These are phyloP conservation scores for Sphaerodactylus townsendi DNA, from an alignment of 2,113 vertebrate species.

Conservation along the genomic window DNA sequence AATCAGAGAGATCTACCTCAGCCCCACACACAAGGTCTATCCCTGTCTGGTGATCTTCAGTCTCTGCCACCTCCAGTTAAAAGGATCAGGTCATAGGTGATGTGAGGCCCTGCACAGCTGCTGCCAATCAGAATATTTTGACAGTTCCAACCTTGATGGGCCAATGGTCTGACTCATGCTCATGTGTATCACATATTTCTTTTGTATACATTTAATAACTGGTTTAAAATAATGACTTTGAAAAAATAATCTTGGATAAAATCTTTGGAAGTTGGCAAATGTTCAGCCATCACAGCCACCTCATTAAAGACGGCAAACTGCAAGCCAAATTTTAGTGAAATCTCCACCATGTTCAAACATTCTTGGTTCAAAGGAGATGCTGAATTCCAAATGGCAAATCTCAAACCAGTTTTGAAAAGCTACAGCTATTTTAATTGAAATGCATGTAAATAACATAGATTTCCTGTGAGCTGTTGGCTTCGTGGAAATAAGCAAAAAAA, in stretches of 20 bases:
- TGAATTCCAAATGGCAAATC: not conserved
- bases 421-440: not conserved
- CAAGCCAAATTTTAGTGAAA: not conserved
- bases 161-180: too few species aligned
- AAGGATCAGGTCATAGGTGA: too few species aligned
- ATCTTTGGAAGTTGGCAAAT: not conserved
- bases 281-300: not conserved
- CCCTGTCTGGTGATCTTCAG: too few species aligned
- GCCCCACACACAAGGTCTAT: too few species aligned
- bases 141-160: too few species aligned
- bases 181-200: not conserved
- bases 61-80: too few species aligned
- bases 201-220: not conserved
- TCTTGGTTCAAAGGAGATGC: not conserved
- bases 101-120: too few species aligned
- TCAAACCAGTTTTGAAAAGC: not conserved
- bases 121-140: too few species aligned
- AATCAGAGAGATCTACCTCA: too few species aligned
- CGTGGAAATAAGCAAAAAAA: not conserved
- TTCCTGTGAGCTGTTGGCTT: slow-evolving; percentile 20
- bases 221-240: not conserved
- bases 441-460: not conserved
- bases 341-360: not conserved
- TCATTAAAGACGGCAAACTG: not conserved
- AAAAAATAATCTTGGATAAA: not conserved